These are phyloP conservation scores for Temnothorax curvispinosus DNA, from an alignment of 1,140 invertebrate species.

Conservation along the genomic window DNA sequence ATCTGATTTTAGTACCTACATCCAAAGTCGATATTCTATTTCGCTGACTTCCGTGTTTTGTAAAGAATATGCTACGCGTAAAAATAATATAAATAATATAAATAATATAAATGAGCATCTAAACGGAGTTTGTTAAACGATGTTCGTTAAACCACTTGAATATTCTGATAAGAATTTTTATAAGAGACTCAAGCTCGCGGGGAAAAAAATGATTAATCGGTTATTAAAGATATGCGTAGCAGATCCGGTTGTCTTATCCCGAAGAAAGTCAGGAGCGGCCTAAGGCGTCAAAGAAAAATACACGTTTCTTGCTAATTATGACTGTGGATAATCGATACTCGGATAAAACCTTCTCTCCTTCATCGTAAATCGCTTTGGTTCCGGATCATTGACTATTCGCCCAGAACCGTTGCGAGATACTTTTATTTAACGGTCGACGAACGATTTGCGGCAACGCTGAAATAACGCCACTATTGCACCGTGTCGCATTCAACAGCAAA, in stretches of 20 bases:
- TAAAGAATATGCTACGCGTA: no score
- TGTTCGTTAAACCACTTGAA: conserved; percentile 2
- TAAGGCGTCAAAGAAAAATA: conserved; percentile 1
- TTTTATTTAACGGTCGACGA: conserved; percentile 36
- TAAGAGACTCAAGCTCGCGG: not conserved
- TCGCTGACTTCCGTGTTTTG: not conserved
- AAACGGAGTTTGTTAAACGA: not conserved
- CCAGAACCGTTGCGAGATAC: conserved; percentile 45
- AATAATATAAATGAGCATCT: not conserved
- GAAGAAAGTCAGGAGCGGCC: conserved; percentile 5
- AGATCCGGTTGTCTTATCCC: conserved; percentile 19
- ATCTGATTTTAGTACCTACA: not conserved
- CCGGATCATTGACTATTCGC: conserved; percentile 49
- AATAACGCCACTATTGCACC: not conserved
- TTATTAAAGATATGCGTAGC: not conserved
- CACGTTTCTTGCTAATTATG: conserved; percentile 10
- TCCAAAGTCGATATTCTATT: not conserved
- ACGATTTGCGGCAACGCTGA: not conserved
- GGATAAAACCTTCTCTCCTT: conserved; percentile 17
- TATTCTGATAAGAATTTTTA: not conserved
- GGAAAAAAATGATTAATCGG: conserved; percentile 1
- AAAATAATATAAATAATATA: no score
- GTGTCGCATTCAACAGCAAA: not conserved
- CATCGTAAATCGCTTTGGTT: conserved; percentile 31
- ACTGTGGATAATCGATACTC: conserved; percentile 11